Conservation (phyloP, 2,888 invertebrate species). For the Pollenia labialis region DNA sequence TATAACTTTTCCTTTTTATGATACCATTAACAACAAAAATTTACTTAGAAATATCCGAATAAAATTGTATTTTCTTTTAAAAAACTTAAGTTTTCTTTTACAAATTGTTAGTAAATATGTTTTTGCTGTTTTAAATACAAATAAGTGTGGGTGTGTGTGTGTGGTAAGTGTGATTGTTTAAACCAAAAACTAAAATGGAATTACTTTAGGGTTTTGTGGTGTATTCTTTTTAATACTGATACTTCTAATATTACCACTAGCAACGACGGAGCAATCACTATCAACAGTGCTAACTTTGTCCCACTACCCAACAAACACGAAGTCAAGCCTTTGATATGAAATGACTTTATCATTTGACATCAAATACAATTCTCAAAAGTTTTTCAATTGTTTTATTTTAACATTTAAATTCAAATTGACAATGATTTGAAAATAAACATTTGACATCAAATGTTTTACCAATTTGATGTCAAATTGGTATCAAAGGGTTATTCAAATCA, state of each 20-base stretch:
- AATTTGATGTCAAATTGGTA: too few relatives aligned
- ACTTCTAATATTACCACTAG: constrained; percentile 24
- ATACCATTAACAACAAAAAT: background rate
- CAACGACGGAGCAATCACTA: constrained; percentile 39
- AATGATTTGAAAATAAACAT: too few relatives aligned
- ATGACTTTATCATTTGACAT: too few relatives aligned
- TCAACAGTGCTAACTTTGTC: constrained; percentile 23
- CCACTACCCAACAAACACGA: too few relatives aligned
- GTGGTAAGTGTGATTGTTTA: constrained; percentile 51
- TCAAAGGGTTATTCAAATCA: too few relatives aligned
- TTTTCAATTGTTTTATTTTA: too few relatives aligned
- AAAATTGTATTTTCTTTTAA: background rate
- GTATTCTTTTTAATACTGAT: constrained; percentile 51
- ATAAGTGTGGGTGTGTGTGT: background rate
- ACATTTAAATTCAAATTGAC: too few relatives aligned
- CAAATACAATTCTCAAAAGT: too few relatives aligned
- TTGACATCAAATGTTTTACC: too few relatives aligned
- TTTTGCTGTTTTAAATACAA: background rate
- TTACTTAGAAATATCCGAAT: too few relatives aligned
- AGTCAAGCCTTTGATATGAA: too few relatives aligned
- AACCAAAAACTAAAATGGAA: constrained; percentile 66
- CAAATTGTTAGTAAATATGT: background rate
- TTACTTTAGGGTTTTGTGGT: constrained; percentile 64
- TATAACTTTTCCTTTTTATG: constrained; percentile 40
- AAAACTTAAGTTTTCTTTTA: constrained; percentile 27